A percentile compares a stretch with the other conserved stretches of the same genome.
Conservation (phyloP, 1,140 invertebrate genomes). For the Drosophila rufa region DNA sequence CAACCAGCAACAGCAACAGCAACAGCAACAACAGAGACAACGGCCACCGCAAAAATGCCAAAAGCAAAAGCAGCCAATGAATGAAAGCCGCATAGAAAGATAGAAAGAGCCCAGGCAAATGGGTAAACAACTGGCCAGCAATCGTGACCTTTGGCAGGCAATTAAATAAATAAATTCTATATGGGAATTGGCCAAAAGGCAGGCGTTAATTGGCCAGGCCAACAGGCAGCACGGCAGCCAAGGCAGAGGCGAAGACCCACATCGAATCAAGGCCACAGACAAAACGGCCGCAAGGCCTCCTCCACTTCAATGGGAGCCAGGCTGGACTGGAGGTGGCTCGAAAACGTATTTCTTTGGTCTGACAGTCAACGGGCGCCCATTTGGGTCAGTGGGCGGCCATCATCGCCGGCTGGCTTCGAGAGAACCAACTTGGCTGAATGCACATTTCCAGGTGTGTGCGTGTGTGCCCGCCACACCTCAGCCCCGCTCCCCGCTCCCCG, state of each 20-base stretch:
- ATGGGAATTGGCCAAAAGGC: slow-evolving; percentile 42
- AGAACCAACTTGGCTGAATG: slow-evolving; percentile 65
- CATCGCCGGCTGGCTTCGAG: slow-evolving; percentile 45
- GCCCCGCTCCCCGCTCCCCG: background rate
- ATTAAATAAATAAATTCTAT: slow-evolving; percentile 65
- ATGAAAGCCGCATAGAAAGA: slow-evolving; percentile 35
- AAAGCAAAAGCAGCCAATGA: slow-evolving; percentile 36
- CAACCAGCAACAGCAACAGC: slow-evolving; percentile 28
- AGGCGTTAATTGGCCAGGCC: slow-evolving; percentile 68
- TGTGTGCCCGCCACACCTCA: slow-evolving; percentile 34
- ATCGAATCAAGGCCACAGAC: slow-evolving; percentile 72
- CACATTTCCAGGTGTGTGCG: slow-evolving; percentile 55
- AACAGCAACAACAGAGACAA: slow-evolving; percentile 55
- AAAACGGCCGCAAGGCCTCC: slow-evolving; percentile 39
- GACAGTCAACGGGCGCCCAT: slow-evolving; percentile 56
- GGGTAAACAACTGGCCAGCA: slow-evolving; percentile 40
- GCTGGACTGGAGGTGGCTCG: slow-evolving; percentile 11
- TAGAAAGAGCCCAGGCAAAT: slow-evolving; percentile 4
- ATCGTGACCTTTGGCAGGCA: slow-evolving; percentile 53
- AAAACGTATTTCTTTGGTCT: slow-evolving; percentile 70
- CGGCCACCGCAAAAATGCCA: slow-evolving; percentile 58
- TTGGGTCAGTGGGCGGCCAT: slow-evolving; percentile 74
- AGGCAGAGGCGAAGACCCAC: slow-evolving; percentile 40
- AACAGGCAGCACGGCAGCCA: background rate
- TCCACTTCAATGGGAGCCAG: slow-evolving; percentile 2